Percentiles rank a stretch among this genome's conserved stretches.
Conservation (phyloP, 2,888 invertebrate species). For the Heliconius aoede region DNA sequence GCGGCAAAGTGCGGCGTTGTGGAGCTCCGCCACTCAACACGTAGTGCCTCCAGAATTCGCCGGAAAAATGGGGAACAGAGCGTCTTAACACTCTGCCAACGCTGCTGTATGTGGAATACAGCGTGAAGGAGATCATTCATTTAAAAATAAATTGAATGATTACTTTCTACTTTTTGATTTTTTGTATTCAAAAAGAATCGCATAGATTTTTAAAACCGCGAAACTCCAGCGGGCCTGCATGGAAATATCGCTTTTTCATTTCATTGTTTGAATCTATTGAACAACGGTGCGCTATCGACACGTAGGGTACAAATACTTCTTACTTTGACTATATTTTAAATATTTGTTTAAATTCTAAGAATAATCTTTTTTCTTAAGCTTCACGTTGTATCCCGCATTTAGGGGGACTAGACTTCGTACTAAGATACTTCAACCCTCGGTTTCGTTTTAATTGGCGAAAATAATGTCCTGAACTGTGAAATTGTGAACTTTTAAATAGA, state of each 20-base stretch:
- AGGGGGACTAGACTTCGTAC: no score
- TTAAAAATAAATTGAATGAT: background rate
- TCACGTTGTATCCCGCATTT: no score
- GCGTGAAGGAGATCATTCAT: background rate
- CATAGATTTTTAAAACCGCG: conserved; percentile 24
- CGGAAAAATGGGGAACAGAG: no score
- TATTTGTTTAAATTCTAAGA: background rate
- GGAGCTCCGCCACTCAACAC: no score
- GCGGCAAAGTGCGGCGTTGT: no score
- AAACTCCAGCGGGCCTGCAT: conserved; percentile 51
- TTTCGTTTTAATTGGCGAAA: no score
- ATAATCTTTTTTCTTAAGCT: background rate
- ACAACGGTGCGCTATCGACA: conserved; percentile 51
- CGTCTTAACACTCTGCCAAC: no score
- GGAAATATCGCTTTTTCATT: conserved; percentile 74
- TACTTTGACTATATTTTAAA: background rate
- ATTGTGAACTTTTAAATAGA: no score
- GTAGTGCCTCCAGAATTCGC: no score
- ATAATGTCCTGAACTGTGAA: no score
- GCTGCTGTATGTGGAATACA: no score
- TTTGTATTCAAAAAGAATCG: conserved; percentile 12
- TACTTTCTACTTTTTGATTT: background rate
- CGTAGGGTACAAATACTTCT: conserved; percentile 42
- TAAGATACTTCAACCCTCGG: no score
- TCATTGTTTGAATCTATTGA: conserved; percentile 76